These are phyloP conservation scores for Sylvia borin DNA, from an alignment of 2,797 vertebrate species.

Conservation along the genomic window DNA sequence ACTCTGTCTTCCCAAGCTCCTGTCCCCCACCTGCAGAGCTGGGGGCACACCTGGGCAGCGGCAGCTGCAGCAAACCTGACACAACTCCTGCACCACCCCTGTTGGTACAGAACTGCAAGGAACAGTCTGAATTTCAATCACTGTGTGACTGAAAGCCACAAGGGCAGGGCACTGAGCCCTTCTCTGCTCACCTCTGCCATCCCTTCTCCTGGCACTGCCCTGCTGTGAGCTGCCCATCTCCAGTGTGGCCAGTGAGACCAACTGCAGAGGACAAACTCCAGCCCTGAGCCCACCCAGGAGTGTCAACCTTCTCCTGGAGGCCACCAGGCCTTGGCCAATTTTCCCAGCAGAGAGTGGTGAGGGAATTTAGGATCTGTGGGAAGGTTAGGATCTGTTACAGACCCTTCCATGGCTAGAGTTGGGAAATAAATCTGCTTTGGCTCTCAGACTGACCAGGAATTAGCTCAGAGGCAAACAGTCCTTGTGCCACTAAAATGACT, in stretches of 20 bases:
- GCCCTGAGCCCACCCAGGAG: background rate
- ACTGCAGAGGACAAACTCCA: background rate
- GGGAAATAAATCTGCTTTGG: background rate
- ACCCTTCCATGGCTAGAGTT: background rate
- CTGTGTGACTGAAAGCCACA: background rate
- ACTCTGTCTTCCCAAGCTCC: background rate
- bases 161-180: background rate
- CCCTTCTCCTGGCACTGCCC: background rate
- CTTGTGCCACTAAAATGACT: background rate
- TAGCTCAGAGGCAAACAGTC: background rate
- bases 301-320: background rate
- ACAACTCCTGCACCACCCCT: background rate
- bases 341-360: background rate
- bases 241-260: background rate
- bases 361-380: background rate
- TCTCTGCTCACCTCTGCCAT: background rate
- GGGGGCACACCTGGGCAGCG: background rate
- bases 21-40: background rate
- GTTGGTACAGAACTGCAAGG: background rate
- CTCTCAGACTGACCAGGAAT: background rate
- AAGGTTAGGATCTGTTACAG: background rate
- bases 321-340: background rate
- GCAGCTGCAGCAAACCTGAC: background rate
- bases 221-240: background rate
- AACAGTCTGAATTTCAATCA: background rate